Evolutionary conservation across 2,113 vertebrate species (phyloP).

Genomic region (Thomomys bottae): DNA sequence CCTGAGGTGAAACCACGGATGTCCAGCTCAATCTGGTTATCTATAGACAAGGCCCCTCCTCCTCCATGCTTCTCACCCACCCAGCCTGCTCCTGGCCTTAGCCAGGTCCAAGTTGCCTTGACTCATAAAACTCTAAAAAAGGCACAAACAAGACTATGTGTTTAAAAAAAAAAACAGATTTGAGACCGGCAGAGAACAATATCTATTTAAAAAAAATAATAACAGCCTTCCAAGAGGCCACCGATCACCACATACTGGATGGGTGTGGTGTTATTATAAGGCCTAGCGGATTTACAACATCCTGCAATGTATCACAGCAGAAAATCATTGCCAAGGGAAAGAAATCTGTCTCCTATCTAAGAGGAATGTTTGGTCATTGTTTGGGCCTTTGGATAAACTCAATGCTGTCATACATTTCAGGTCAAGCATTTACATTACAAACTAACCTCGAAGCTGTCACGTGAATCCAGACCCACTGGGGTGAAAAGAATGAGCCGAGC

Average conservation of each 20-base stretch:
- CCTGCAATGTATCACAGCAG: slow-evolving; percentile 68
- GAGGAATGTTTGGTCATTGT: slow-evolving; percentile 80
- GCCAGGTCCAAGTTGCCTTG: not conserved
- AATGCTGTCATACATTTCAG: slow-evolving; percentile 52
- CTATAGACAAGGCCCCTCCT: not conserved
- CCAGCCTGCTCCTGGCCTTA: not conserved
- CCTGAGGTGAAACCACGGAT: slow-evolving; percentile 17
- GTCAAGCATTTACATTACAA: slow-evolving; percentile 64
- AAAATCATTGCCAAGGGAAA: slow-evolving; percentile 72
- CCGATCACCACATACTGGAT: slow-evolving; percentile 45
- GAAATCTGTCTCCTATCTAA: slow-evolving; percentile 80
- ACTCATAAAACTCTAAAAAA: slow-evolving; percentile 36
- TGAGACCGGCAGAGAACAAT: slow-evolving; percentile 31
- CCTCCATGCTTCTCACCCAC: not conserved
- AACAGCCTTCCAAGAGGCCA: slow-evolving; percentile 57
- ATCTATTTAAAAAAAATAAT: slow-evolving; percentile 18
- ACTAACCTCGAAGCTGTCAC: slow-evolving; percentile 38
- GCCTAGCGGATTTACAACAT: slow-evolving; percentile 79
- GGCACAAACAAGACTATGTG: not conserved
- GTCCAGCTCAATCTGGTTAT: slow-evolving; percentile 50
- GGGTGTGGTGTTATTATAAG: slow-evolving; percentile 79
- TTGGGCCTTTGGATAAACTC: slow-evolving; percentile 75
- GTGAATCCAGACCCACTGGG: not conserved
- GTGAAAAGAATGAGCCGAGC: not conserved
- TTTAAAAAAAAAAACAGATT: no score